Evolutionary conservation across 2,888 invertebrate genomes (phyloP), one percentile per base, ranked within the genome.

Genomic region (Yponomeuta sedellus): DNA sequence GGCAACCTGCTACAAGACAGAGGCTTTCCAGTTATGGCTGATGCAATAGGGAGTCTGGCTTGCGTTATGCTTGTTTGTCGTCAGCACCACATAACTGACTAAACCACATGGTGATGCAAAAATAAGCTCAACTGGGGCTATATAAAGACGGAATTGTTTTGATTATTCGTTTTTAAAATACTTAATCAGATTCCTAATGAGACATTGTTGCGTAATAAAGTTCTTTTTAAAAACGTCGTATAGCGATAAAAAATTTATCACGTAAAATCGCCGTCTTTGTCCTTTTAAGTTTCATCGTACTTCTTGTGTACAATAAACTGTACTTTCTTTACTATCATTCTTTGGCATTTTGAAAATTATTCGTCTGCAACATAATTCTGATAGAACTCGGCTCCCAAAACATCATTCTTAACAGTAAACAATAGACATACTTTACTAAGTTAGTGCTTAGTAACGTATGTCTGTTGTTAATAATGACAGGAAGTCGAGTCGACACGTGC

Each of bases 1-100:
- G 78, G 80, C 71, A 82, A 82, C 78, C 72, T 74, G 79, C 71
- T 71, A 63, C 44, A n/a, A 72, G 77, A 70, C 73, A 78, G 79
- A 82, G 79, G 81, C 75, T 81, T 79, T 73, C 82, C 74, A 80
- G 74, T 81, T 80, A 70, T 80, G 84, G 87, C 86, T 89, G 88
- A 88, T 87, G 88, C 88, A 89, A 89, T 85, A 86, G 77, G 77
- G 75, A 76, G 72, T 72, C 73, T 73, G 68, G 70, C 75, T 88
- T 88, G 79, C 87, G 75, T 80, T 76, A 80, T 78, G 75, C 75
- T 80, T 78, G 74, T 80, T 81, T 82, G 78, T 79, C 75, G 75
- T 76, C 74, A 72, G 69, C 72, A 73, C 67, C 64, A 64, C 65
- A 66, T 64, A 66, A 68, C 64, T 69, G 67, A 71, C 70, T 77